phyloP scores from a whole-genome alignment of 2,797 vertebrate species.

The Serranus cabrilla region DNA sequence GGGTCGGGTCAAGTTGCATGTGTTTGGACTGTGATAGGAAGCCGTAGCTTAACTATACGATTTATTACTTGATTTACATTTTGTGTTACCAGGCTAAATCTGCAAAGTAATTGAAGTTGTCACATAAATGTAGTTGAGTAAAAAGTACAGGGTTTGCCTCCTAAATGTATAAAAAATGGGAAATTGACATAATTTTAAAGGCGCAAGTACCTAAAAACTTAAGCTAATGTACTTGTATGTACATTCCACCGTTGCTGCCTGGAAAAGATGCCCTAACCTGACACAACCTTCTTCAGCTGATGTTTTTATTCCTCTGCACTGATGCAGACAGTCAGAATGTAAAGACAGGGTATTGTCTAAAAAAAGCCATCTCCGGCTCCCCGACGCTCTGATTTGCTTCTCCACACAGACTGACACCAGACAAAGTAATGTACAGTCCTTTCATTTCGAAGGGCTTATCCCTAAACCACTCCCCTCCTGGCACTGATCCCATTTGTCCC shows the following conservation, averaged over 20 bases:
- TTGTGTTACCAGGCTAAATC: not conserved
- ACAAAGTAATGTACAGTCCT: constrained; percentile 45
- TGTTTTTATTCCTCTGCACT: not conserved
- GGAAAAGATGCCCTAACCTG: not conserved
- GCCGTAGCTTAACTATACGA: too few relatives aligned
- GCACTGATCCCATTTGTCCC: constrained; percentile 22
- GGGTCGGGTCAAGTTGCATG: too few relatives aligned
- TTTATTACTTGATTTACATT: not conserved
- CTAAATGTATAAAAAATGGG: not conserved
- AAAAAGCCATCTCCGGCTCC: constrained; percentile 25
- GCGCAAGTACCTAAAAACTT: not conserved
- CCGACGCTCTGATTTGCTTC: constrained; percentile 28
- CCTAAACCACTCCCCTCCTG: constrained; percentile 33
- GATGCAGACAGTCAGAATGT: constrained; percentile 10
- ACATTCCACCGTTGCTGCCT: not conserved
- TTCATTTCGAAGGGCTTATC: constrained; percentile 52
- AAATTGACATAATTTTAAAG: not conserved
- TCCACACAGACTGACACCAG: constrained; percentile 31
- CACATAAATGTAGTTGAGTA: too few relatives aligned
- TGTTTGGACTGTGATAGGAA: too few relatives aligned
- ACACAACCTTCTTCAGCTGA: not conserved
- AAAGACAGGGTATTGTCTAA: constrained; percentile 24
- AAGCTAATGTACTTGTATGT: not conserved
- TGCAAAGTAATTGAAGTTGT: not conserved
- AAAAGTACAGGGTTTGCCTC: not conserved